These are phyloP conservation scores for Dicycla oo DNA, from an alignment of 2,888 invertebrate genomes.

Conservation along the genomic window DNA sequence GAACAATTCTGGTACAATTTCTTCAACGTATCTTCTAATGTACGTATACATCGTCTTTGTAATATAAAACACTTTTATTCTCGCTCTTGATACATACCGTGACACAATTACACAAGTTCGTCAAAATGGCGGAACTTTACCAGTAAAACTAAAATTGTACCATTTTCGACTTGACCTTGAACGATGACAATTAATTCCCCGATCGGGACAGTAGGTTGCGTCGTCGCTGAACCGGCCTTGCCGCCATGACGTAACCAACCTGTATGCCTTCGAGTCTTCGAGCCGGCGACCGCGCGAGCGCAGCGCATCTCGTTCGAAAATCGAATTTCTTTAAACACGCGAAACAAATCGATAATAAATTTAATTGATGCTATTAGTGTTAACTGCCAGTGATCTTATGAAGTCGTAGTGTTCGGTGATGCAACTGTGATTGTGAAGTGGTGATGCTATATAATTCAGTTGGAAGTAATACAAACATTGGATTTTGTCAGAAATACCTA, in stretches of 20 bases:
- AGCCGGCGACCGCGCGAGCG: conserved; percentile 76
- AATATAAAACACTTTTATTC: not conserved
- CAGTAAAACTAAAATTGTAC: conserved; percentile 66
- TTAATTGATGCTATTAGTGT: conserved; percentile 40
- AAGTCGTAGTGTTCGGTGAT: conserved; percentile 20
- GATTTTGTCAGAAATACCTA: conserved; percentile 47
- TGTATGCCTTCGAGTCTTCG: conserved; percentile 77
- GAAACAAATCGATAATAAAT: conserved; percentile 62
- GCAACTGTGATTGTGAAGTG: conserved; percentile 33
- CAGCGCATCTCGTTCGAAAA: conserved; percentile 74
- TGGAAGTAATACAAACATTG: conserved; percentile 31
- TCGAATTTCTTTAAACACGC: conserved; percentile 62
- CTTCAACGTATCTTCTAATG: not conserved
- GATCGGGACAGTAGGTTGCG: conserved; percentile 79
- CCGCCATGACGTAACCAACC: conserved; percentile 83
- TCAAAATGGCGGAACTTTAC: conserved; percentile 60
- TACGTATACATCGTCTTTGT: too few species aligned
- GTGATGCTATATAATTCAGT: conserved; percentile 37
- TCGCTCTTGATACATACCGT: conserved; percentile 4
- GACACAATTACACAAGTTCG: conserved; percentile 30
- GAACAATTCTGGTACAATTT: not conserved
- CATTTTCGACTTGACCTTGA: conserved; percentile 76
- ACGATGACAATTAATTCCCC: conserved; percentile 77
- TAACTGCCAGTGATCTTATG: conserved; percentile 39
- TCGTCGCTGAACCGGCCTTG: conserved; percentile 75